A percentile compares a stretch with the other conserved stretches of the same genome.
Evolutionary conservation across 2,888 invertebrate genomes (phyloP).

Genomic region (Pediacus dermestoides): DNA sequence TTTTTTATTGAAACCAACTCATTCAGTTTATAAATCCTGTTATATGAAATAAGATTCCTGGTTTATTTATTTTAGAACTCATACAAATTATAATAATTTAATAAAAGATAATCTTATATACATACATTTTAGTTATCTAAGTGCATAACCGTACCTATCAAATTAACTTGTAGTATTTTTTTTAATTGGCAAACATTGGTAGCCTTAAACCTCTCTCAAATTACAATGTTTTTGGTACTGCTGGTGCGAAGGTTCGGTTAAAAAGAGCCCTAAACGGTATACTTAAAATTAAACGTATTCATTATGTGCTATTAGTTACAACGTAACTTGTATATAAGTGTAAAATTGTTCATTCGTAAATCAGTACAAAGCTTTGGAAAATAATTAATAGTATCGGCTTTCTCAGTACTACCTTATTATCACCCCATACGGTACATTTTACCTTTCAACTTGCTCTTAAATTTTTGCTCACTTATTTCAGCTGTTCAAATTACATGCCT

Average conservation of each 20-base stretch:
- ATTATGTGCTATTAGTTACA: constrained; percentile 41
- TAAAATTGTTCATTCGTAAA: constrained; percentile 30
- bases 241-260: constrained; percentile 6
- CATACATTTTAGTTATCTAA: no score
- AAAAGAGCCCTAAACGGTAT: constrained; percentile 21
- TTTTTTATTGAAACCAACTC: no score
- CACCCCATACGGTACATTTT: constrained; percentile 16
- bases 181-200: no score
- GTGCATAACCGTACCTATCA: no score
- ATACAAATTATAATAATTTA: no score
- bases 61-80: no score
- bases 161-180: no score
- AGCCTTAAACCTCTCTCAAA: no score
- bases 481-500: constrained; percentile 15
- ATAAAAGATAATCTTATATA: no score
- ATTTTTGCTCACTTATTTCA: constrained; percentile 16
- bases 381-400: constrained; percentile 20
- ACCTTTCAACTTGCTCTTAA: constrained; percentile 16
- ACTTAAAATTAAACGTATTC: constrained; percentile 36
- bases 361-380: constrained; percentile 18
- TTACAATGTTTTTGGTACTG: constrained; percentile 16
- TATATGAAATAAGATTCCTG: no score
- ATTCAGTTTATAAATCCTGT: no score
- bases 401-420: constrained; percentile 20
- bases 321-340: constrained; percentile 32